Base-by-base conservation (phyloP, 2,888 invertebrate genomes). In the Parnassius mnemosyne region DNA sequence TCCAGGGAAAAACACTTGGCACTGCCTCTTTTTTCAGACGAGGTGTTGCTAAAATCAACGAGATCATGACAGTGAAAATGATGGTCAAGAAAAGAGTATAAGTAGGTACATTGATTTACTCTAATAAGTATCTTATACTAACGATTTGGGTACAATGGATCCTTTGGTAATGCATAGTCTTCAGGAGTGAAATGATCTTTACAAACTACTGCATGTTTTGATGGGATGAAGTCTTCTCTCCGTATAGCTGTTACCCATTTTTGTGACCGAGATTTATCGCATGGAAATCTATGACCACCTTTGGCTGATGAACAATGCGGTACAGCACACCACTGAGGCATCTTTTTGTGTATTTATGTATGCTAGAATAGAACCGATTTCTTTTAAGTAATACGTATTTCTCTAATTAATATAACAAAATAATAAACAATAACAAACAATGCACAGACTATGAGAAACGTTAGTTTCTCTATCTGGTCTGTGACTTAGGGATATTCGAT, bases 271-370 rank as follows among this genome's bases (percentile, higher is more conserved):
- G 53, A 13, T 20, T 46, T 34, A 20, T 60, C 13, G 41, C 16
- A 34, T 10, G 59, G 53, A 53, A 53, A 60, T 53, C 47, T 60
- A n/a, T 60, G 58, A 10, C 58, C 58, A 12, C 58, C 52, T 58
- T 43, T 58, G n/a, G 58, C 13, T 52, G 43, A 52, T 25, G 51
- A 43, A 46, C 58, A 58, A 25, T 52, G 52, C n/a, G 58, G 58
- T 20, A 58, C 58, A 9, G 59, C 53, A 47, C 59, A 60, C 34
- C 47, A 41, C 47, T 60, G 59, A 53, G 59, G 59, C 59, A 60
- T 60, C 43, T 25, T 25, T 25, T 25, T 25, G n/a, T 56, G 13
- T 47, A 56, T 9, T 10, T 11, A 11, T 9, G n/a, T 20, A 25
- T 16, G 16, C 16, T 25, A 25, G 0, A 25, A 5, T 25, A 25